Conservation (phyloP, 23 tunicate species). For the Halocynthia aurantium region DNA sequence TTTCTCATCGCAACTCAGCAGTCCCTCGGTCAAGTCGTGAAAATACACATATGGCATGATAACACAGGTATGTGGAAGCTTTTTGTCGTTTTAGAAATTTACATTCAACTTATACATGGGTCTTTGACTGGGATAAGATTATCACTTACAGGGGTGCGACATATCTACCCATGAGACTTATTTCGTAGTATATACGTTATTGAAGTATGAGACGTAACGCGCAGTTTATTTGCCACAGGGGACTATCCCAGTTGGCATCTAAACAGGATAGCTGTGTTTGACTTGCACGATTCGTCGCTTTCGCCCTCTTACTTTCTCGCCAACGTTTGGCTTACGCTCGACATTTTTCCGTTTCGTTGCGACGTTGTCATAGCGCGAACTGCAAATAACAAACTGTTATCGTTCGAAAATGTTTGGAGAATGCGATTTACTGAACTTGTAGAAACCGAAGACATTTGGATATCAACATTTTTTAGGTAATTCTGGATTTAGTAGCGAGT, state of each 20-base stretch:
- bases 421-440: constrained; percentile 7
- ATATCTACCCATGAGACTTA: no score
- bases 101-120: no score
- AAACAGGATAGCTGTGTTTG: constrained; percentile 57
- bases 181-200: not conserved
- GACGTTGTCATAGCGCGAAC: constrained; percentile 16
- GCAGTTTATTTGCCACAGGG: constrained; percentile 16
- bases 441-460: constrained; percentile 37
- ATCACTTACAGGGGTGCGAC: no score
- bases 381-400: not conserved
- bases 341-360: constrained; percentile 58
- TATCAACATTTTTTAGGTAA: constrained; percentile 50
- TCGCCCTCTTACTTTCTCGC: constrained; percentile 43
- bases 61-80: constrained; percentile 35
- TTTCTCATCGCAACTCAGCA: constrained; percentile 43
- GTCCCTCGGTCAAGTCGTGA: constrained; percentile 34
- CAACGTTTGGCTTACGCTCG: constrained; percentile 65
- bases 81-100: not conserved
- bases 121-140: no score
- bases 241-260: constrained; percentile 55
- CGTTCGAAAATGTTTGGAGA: constrained; percentile 32
- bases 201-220: not conserved
- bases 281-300: constrained; percentile 20
- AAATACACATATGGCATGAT: constrained; percentile 70
- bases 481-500: no score